Conservation (phyloP, 2,888 invertebrate species). For the Anoplius nigerrimus region DNA sequence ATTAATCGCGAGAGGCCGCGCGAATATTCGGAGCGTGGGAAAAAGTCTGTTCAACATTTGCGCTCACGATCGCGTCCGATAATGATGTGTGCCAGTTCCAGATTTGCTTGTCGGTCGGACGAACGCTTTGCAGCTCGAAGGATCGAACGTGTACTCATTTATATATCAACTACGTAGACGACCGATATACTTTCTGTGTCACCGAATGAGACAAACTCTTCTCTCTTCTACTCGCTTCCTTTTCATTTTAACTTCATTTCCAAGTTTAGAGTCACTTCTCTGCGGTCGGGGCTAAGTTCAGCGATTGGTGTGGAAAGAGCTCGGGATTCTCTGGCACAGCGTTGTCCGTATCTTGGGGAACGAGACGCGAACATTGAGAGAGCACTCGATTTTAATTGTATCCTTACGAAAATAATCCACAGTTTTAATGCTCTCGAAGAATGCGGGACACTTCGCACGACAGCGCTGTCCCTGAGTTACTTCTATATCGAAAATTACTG, state of each 20-base stretch:
- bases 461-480: conserved; percentile 30
- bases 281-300: conserved; percentile 20
- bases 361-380: neutral
- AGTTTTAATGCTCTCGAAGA: neutral
- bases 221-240: conserved; percentile 42
- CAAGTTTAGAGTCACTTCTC: conserved; percentile 38
- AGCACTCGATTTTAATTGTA: neutral
- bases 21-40: no score
- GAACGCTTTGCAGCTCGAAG: no score
- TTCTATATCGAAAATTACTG: conserved; percentile 34
- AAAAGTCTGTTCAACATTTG: neutral
- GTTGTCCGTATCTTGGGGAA: conserved; percentile 18
- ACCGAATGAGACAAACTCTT: conserved; percentile 47
- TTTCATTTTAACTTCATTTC: conserved; percentile 42
- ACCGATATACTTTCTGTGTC: conserved; percentile 35
- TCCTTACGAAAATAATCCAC: neutral
- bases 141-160: no score
- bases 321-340: conserved; percentile 21
- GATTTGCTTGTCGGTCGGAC: no score
- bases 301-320: conserved; percentile 22
- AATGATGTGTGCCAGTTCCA: no score
- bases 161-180: conserved; percentile 42
- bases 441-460: neutral
- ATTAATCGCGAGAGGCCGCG: neutral
- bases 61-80: no score